These are phyloP conservation scores for Nomada fabriciana DNA, from an alignment of 2,888 invertebrate species.

Conservation along the genomic window DNA sequence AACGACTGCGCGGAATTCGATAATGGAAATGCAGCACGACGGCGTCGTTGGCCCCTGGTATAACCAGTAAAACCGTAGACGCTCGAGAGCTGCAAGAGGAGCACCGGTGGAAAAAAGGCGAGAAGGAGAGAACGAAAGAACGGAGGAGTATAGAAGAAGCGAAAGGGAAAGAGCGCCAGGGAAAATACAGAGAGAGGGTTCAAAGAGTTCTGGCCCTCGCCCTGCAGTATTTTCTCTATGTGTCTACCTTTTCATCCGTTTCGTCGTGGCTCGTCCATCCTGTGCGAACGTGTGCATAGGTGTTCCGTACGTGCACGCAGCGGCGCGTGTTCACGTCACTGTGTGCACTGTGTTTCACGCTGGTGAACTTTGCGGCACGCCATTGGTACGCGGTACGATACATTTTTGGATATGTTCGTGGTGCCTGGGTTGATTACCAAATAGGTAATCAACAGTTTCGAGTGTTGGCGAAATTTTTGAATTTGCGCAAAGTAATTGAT, in stretches of 20 bases:
- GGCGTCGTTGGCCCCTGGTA: conserved; percentile 57
- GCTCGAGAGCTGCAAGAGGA: conserved; percentile 34
- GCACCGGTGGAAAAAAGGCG: conserved; percentile 23
- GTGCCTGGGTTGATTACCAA: too few species aligned
- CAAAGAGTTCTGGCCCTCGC: conserved; percentile 75
- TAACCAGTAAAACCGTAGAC: conserved; percentile 60
- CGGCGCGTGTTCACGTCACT: not conserved
- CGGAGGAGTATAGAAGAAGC: conserved; percentile 38
- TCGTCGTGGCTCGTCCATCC: conserved; percentile 43
- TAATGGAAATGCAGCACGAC: conserved; percentile 70
- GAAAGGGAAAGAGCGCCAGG: conserved; percentile 51
- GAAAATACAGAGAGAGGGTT: conserved; percentile 69
- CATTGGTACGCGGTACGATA: too few species aligned
- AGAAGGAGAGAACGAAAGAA: conserved; percentile 32
- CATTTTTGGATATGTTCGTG: too few species aligned
- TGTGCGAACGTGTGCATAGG: not conserved
- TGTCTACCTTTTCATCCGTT: conserved; percentile 72
- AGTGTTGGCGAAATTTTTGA: too few species aligned
- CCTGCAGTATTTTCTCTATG: conserved; percentile 67
- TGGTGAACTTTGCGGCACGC: conserved; percentile 26
- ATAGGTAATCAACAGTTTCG: too few species aligned
- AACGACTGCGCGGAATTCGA: conserved; percentile 71
- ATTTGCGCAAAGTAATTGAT: too few species aligned
- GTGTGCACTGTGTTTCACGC: not conserved
- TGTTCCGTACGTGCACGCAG: not conserved